Conservation (phyloP, 1,140 invertebrate genomes). For the Delia radicum region DNA sequence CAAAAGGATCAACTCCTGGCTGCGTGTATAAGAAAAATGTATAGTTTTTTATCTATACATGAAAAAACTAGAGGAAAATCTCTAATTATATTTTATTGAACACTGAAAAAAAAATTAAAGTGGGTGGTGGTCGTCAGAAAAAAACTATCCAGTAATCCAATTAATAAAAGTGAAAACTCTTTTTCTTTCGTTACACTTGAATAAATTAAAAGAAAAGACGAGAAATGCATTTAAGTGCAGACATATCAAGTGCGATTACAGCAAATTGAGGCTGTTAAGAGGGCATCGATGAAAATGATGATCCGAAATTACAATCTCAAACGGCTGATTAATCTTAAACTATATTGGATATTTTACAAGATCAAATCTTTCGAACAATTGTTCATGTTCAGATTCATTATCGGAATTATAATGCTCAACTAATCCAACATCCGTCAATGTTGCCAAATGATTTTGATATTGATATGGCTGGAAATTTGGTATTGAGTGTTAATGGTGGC, state of each 20-base stretch:
- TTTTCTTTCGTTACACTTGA: not conserved
- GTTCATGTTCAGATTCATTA: slow-evolving; percentile 88
- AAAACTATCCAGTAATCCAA: not conserved
- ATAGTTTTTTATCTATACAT: not conserved
- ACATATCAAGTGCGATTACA: slow-evolving; percentile 74
- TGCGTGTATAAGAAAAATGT: not conserved
- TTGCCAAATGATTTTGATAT: slow-evolving; percentile 91
- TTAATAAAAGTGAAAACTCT: not conserved
- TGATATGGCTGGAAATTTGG: slow-evolving; percentile 61
- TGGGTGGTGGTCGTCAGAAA: not conserved
- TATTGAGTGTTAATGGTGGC: slow-evolving; percentile 62
- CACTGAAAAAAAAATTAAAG: not conserved
- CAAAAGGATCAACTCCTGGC: not conserved
- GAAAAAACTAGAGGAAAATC: not conserved
- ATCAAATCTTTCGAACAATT: slow-evolving; percentile 89
- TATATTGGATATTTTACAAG: slow-evolving; percentile 83
- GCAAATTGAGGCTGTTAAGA: slow-evolving; percentile 76
- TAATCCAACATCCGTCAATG: slow-evolving; percentile 86
- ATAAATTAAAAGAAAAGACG: not conserved
- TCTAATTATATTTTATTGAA: not conserved
- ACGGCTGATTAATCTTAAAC: slow-evolving; percentile 84
- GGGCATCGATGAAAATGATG: slow-evolving; percentile 72
- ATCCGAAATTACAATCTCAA: slow-evolving; percentile 70
- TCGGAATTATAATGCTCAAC: slow-evolving; percentile 76
- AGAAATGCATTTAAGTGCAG: slow-evolving; percentile 55